Conservation (phyloP, 2,888 invertebrate genomes). For the Tinea semifulvella region DNA sequence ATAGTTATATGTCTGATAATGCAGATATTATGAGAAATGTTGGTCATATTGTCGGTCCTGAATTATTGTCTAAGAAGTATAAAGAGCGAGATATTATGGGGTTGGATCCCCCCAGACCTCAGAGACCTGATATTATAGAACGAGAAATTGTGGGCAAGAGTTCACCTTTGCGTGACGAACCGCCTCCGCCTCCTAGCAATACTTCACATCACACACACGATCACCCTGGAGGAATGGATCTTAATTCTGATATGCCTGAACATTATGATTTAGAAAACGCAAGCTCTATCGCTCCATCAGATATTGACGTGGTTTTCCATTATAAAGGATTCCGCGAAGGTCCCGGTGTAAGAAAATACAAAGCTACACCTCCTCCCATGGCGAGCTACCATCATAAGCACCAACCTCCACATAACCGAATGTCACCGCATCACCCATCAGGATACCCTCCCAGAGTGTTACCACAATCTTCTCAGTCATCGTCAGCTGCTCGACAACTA, state of each 20-base stretch:
- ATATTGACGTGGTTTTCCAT: constrained; percentile 96
- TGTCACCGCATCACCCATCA: constrained; percentile 79
- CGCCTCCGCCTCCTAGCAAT: constrained; percentile 78
- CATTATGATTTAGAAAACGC: constrained; percentile 97
- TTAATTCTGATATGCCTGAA: constrained; percentile 84
- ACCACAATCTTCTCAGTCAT: constrained; percentile 74
- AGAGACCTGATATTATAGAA: constrained; percentile 94
- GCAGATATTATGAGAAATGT: constrained; percentile 80
- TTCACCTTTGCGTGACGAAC: constrained; percentile 80
- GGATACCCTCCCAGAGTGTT: constrained; percentile 79
- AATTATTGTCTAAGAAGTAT: constrained; percentile 87
- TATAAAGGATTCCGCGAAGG: constrained; percentile 94
- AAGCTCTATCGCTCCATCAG: constrained; percentile 96
- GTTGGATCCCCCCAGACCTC: constrained; percentile 77
- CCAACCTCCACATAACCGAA: constrained; percentile 76
- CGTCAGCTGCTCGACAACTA: constrained; percentile 75
- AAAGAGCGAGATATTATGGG: constrained; percentile 85
- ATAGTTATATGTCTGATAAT: constrained; percentile 75
- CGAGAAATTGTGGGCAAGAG: constrained; percentile 87
- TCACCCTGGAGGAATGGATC: constrained; percentile 76
- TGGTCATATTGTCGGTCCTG: constrained; percentile 83
- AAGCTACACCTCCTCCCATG: constrained; percentile 84
- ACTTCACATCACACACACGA: constrained; percentile 77
- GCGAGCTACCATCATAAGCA: constrained; percentile 82
- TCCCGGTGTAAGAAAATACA: constrained; percentile 85